These are phyloP conservation scores for Gadus macrocephalus DNA, from an alignment of 2,113 vertebrate genomes.

Conservation along the genomic window DNA sequence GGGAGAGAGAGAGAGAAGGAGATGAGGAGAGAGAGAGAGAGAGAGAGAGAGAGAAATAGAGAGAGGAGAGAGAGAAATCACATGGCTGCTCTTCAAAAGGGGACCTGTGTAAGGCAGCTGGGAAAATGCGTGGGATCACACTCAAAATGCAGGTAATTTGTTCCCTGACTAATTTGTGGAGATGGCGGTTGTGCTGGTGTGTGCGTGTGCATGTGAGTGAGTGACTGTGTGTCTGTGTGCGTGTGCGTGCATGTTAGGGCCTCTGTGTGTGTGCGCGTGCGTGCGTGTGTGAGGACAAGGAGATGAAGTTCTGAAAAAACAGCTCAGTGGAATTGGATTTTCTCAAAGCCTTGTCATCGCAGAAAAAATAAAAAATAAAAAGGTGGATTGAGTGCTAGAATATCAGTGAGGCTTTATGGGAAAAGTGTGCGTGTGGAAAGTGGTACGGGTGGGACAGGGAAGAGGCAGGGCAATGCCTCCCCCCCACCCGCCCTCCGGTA, in stretches of 20 bases:
- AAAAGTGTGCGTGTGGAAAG: constrained; percentile 49
- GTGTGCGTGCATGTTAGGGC: constrained; percentile 23
- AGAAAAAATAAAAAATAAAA: constrained; percentile 19
- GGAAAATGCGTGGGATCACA: constrained; percentile 74
- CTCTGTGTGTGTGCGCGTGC: constrained; percentile 12
- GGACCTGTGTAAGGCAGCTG: constrained; percentile 74
- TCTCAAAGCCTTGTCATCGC: constrained; percentile 72
- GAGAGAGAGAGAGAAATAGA: no score
- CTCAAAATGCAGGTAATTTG: constrained; percentile 74
- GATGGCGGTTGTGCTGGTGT: constrained; percentile 53
- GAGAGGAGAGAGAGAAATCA: constrained; percentile 62
- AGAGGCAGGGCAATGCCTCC: constrained; percentile 12
- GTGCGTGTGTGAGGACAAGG: constrained; percentile 13
- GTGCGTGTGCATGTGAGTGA: constrained; percentile 24
- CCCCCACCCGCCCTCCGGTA: constrained; percentile 16
- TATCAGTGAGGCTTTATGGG: constrained; percentile 71
- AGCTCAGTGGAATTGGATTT: constrained; percentile 70
- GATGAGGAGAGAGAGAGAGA: no score
- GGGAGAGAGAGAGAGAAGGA: no score
- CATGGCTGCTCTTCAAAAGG: constrained; percentile 77
- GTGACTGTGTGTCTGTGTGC: constrained; percentile 49
- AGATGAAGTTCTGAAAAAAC: constrained; percentile 73
- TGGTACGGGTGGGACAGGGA: constrained; percentile 43
- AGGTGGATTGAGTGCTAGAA: constrained; percentile 72
- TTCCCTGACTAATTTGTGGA: constrained; percentile 74